Evolutionary conservation across 2,888 invertebrate genomes (phyloP).

Genomic region (Hipparchia semele): DNA sequence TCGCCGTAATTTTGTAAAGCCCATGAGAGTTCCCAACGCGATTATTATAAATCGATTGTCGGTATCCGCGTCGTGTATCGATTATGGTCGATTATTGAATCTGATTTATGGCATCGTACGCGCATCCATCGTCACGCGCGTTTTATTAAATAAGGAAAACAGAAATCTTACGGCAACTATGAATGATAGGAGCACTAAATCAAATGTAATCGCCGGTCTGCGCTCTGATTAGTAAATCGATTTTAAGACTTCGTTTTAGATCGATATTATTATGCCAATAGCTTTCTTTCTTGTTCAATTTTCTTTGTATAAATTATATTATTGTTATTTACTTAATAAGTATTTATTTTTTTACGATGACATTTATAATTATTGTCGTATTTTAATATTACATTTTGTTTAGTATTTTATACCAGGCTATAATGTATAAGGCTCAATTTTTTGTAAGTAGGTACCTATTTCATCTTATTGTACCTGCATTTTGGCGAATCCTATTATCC

Average conservation of each 20-base stretch:
- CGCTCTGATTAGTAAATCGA: conserved; percentile 13
- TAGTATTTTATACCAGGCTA: no score
- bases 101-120: conserved; percentile 56
- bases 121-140: conserved; percentile 46
- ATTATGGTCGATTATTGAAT: conserved; percentile 69
- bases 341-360: no score
- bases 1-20: conserved; percentile 23
- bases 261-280: background rate
- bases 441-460: no score
- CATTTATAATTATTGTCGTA: no score
- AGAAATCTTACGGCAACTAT: conserved; percentile 1
- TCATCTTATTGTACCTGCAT: no score
- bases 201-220: conserved; percentile 13
- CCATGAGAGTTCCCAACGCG: conserved; percentile 43
- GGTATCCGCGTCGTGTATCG: conserved; percentile 57
- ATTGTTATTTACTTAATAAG: no score
- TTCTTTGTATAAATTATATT: no score
- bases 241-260: background rate
- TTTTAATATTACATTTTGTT: no score
- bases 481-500: no score
- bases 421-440: no score
- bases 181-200: conserved; percentile 18
- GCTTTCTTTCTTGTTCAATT: background rate
- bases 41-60: conserved; percentile 63
- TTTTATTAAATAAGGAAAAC: conserved; percentile 33